Evolutionary conservation across 1,140 invertebrate species (phyloP).

Genomic region (Bombus soroeensis): DNA sequence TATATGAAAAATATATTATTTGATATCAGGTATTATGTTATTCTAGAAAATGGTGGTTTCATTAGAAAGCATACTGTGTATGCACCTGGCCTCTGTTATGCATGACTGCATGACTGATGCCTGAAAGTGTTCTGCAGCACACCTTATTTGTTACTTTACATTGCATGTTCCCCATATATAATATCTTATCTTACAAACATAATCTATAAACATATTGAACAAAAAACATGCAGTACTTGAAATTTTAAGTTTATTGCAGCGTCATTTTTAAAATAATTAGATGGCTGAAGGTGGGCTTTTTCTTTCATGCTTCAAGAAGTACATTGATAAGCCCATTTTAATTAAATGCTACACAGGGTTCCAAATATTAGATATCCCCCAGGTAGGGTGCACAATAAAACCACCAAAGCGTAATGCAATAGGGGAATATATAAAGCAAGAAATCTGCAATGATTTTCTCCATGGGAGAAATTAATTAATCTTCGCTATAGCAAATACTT

Average conservation of each 20-base stretch:
- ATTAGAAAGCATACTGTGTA: conserved; percentile 39
- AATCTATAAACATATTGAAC: conserved; percentile 31
- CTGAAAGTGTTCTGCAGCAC: conserved; percentile 68
- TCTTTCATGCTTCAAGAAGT: conserved; percentile 41
- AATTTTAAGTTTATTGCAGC: conserved; percentile 1
- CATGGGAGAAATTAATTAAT: conserved; percentile 7
- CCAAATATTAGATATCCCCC: conserved; percentile 42
- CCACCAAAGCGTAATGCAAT: conserved; percentile 40
- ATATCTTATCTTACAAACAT: background rate
- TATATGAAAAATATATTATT: background rate
- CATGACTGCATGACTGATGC: conserved; percentile 77
- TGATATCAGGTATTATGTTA: background rate
- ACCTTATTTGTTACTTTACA: conserved; percentile 60
- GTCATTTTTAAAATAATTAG: conserved; percentile 5
- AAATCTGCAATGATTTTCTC: conserved; percentile 36
- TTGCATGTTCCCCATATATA: background rate
- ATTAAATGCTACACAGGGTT: conserved; percentile 72
- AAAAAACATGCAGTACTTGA: background rate
- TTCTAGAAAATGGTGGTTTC: background rate
- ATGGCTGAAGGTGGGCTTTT: background rate
- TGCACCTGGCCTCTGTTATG: conserved; percentile 78
- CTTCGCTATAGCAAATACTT: background rate
- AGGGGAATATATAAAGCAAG: conserved; percentile 27
- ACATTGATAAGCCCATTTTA: conserved; percentile 76
- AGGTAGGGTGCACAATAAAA: conserved; percentile 46